These are phyloP conservation scores for Nomada flava DNA, from an alignment of 2,888 invertebrate species.

Conservation along the genomic window DNA sequence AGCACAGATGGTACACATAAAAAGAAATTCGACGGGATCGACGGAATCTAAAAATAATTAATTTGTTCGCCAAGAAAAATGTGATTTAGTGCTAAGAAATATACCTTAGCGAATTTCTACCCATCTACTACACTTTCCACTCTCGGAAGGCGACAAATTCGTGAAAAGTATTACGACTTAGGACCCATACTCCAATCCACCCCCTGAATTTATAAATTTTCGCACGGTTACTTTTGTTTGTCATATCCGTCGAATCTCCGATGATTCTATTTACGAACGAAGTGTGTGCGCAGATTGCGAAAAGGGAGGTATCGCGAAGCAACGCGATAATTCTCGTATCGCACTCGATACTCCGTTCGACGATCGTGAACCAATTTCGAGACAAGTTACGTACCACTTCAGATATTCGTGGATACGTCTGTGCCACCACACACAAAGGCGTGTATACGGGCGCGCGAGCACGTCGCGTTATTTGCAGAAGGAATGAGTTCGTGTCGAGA, in stretches of 20 bases:
- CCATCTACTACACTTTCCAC: too few species aligned
- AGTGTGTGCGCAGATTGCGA: background rate
- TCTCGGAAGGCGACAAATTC: background rate
- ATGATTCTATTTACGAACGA: slow-evolving; percentile 10
- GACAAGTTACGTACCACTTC: slow-evolving; percentile 27
- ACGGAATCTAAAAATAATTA: too few species aligned
- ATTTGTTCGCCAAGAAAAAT: too few species aligned
- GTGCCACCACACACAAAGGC: background rate
- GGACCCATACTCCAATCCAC: too few species aligned
- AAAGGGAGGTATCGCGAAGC: background rate
- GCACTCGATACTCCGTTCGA: slow-evolving; percentile 13
- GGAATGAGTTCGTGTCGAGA: slow-evolving; percentile 34
- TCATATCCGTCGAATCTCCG: background rate
- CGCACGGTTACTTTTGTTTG: too few species aligned
- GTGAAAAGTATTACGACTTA: background rate
- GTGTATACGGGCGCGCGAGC: background rate
- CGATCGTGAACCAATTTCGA: slow-evolving; percentile 42
- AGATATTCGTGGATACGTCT: slow-evolving; percentile 39
- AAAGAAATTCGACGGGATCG: too few species aligned
- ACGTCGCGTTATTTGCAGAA: slow-evolving; percentile 41
- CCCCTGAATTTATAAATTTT: too few species aligned
- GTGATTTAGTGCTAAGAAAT: too few species aligned
- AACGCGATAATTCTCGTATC: slow-evolving; percentile 17
- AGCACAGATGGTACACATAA: too few species aligned
- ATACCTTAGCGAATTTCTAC: too few species aligned